Base-by-base conservation (phyloP, 2,113 vertebrate genomes). In the Alectura lathami region DNA sequence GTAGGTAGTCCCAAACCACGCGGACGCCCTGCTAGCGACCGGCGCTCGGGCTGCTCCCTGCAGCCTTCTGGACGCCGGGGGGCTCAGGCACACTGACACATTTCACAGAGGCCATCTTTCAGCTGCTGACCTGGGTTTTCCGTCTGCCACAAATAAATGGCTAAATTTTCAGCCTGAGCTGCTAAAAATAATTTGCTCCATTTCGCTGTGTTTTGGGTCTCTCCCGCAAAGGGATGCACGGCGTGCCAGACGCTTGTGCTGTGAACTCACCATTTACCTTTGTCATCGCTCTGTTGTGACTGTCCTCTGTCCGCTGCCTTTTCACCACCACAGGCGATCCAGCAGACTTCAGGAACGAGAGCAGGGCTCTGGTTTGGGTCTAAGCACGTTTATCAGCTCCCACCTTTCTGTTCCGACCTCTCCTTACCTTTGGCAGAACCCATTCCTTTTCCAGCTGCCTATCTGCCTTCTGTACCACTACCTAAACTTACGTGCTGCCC, bases 141-240 rank as follows among this genome's bases (percentile, higher is more conserved):
- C 77, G 60, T 75, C 89, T 83, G 83, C 87, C 86, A 95, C 89
- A 38, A 91, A 84, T 48, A 77, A 83, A 60, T 16, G 81, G 86
- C 81, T n/a, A n/a, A n/a, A n/a, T n/a, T n/a, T n/a, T n/a, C 48
- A 88, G 73, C 60, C 45, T 4, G 60, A 50, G 42, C 60, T 40
- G 64, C 91, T 92, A 76, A 92, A 94, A 94, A 90, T 88, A 94
- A 40, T 48, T 15, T 21, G 32, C 94, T 94, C 76, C 89, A 72
- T 76, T 88, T 88, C 94, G 88, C 79, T n/a, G 21, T 27, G 50
- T 68, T 92, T 90, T 23, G 90, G 67, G 56, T 80, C 76, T 10
- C 63, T 18, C 67, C n/a, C 29, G 75, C 27, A 76, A 24, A 92
- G 72, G 93, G 73, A 76, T 76, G 62, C 56, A 64, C 43, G 78